A percentile compares a stretch with the other conserved stretches of the same genome.
phyloP scores from a whole-genome alignment of 2,797 vertebrate genomes.

The Oreochromis grahami region DNA sequence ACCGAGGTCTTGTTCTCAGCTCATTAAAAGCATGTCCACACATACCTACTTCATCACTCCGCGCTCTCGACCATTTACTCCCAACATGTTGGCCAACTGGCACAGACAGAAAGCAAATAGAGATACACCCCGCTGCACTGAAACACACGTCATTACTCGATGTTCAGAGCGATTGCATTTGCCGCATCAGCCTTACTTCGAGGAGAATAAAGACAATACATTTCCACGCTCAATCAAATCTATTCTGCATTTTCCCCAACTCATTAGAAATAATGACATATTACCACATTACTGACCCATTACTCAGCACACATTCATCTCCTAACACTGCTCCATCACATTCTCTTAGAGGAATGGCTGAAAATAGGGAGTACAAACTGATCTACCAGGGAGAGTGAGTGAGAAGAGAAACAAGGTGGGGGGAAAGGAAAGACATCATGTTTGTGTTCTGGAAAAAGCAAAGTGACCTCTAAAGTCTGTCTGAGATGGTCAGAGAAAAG shows the following conservation, averaged over 20 bases:
- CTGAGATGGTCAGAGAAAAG: conserved; percentile 30
- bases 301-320: conserved; percentile 7
- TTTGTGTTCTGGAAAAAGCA: conserved; percentile 17
- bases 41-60: conserved; percentile 36
- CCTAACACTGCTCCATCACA: not conserved
- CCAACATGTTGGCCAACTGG: conserved; percentile 51
- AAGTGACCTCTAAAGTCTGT: conserved; percentile 43
- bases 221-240: not conserved
- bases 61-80: conserved; percentile 42
- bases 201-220: conserved; percentile 6
- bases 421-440: not conserved
- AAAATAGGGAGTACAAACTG: conserved; percentile 14
- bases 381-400: conserved; percentile 9
- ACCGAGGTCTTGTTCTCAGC: conserved; percentile 42
- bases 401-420: not conserved
- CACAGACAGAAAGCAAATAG: not conserved
- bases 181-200: not conserved
- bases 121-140: not conserved
- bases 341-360: not conserved
- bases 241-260: conserved; percentile 4
- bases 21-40: conserved; percentile 66
- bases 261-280: conserved; percentile 49
- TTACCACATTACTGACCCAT: conserved; percentile 15
- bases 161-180: conserved; percentile 21
- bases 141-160: not conserved